A percentile compares a stretch with the other conserved stretches of the same genome.
These are phyloP conservation scores for Dicycla oo DNA, from an alignment of 2,888 invertebrate genomes.

Conservation along the genomic window DNA sequence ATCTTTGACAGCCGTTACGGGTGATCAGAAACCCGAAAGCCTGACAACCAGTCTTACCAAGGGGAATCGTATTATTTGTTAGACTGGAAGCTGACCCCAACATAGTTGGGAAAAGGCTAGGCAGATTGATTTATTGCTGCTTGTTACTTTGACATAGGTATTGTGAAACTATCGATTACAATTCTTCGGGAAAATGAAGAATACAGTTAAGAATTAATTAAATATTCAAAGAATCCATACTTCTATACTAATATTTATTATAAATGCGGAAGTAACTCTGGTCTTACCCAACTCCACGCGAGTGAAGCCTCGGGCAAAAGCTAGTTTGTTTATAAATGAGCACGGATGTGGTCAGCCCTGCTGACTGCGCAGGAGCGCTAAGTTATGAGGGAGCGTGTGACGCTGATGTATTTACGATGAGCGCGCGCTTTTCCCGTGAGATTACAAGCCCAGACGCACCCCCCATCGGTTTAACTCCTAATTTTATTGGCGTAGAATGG, in stretches of 20 bases:
- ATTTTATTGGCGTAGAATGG: slow-evolving; percentile 26
- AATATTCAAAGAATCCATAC: not conserved
- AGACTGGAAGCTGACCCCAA: too few relatives aligned
- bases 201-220: not conserved
- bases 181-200: not conserved
- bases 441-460: slow-evolving; percentile 47
- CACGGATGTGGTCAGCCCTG: slow-evolving; percentile 50
- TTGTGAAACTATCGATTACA: not conserved
- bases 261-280: not conserved
- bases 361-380: slow-evolving; percentile 37
- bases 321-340: not conserved
- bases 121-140: too few relatives aligned
- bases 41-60: too few relatives aligned
- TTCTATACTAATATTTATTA: not conserved
- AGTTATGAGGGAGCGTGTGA: slow-evolving; percentile 60
- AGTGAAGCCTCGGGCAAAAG: not conserved
- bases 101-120: too few relatives aligned
- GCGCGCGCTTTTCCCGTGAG: slow-evolving; percentile 60
- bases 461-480: slow-evolving; percentile 41
- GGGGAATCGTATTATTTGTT: too few relatives aligned
- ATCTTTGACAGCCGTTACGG: too few relatives aligned
- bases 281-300: not conserved
- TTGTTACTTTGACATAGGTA: not conserved
- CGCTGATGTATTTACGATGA: slow-evolving; percentile 61
- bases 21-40: too few relatives aligned